Evolutionary conservation across 2,113 vertebrate genomes (phyloP).

Genomic region (Chloebia gouldiae): DNA sequence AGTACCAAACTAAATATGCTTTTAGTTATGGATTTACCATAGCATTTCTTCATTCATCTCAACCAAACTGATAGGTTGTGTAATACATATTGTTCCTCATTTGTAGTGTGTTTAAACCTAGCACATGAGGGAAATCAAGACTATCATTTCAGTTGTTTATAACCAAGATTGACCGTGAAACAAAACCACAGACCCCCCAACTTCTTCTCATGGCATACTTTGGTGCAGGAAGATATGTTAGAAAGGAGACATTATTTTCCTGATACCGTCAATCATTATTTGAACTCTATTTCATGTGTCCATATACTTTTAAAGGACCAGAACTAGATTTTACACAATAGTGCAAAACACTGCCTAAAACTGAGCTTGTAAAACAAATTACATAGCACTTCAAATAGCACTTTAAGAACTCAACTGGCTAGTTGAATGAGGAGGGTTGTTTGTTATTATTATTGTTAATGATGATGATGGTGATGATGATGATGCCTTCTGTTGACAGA

Average conservation of each 20-base stretch:
- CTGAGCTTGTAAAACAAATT: background rate
- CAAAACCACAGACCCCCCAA: background rate
- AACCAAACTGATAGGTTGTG: background rate
- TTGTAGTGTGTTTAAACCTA: background rate
- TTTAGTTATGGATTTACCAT: background rate
- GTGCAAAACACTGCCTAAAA: background rate
- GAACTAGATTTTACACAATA: background rate
- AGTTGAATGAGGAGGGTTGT: background rate
- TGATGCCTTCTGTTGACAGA: background rate
- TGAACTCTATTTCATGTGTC: background rate
- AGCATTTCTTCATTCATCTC: background rate
- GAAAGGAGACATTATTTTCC: background rate
- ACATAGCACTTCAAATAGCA: background rate
- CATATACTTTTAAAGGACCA: background rate
- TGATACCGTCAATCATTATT: background rate
- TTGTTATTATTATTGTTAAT: background rate
- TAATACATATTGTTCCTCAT: background rate
- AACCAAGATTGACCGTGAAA: background rate
- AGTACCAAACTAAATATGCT: background rate
- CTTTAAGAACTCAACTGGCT: background rate
- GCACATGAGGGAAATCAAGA: background rate
- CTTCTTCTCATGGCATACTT: background rate
- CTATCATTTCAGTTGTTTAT: background rate
- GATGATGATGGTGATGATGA: background rate
- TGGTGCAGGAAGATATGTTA: background rate